Evolutionary conservation across 2,797 vertebrate genomes (phyloP), one percentile per base, ranked within the genome.

Genomic region (Sebastes hubbsi): DNA sequence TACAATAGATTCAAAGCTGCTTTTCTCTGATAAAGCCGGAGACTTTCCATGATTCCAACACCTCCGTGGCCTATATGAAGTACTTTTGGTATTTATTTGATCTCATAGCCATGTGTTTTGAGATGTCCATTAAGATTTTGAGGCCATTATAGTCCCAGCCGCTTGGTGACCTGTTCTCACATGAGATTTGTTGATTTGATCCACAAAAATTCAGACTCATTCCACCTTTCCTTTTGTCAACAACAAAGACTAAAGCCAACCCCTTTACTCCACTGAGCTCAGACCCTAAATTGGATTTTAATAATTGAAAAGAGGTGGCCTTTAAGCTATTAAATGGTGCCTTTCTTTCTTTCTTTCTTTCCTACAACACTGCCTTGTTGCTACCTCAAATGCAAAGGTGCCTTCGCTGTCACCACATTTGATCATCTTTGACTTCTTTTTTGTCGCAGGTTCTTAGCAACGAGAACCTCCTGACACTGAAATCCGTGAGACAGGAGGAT

Each of bases 401-500:
- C 54, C 74, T 72, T 87, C 67, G 61, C 80, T 30, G 74, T 90
- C 71, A 74, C 76, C 74, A 83, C 87, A 81, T 81, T 77, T 80
- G 65, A 85, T 93, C 84, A 92, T 85, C 84, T 92, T 81, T 89
- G 73, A 78, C 77, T 84, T 74, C 69, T 30, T 25, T 72, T 87
- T 71, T 72, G 38, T 77, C 2, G 10, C 92, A 99, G 99, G 98
- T 99, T 75, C 96, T 99, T 69, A 99, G 99, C 95, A 99, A 99
- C 0, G 97, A 99, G 66, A 99, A 99, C 94, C 97, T 97, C 77
- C 92, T 99, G 92, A 97, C 96, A 0, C 94, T 99, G 82, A 99
- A 98, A 92, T 96, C 97, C 0, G 99, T 99, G 52, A 96, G 97
- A 30, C 99, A 99, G 87, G 98, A 99, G 75, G 99, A 99, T 1